These are phyloP conservation scores for Cichladusa arquata DNA, from an alignment of 2,113 vertebrate genomes.

Conservation along the genomic window DNA sequence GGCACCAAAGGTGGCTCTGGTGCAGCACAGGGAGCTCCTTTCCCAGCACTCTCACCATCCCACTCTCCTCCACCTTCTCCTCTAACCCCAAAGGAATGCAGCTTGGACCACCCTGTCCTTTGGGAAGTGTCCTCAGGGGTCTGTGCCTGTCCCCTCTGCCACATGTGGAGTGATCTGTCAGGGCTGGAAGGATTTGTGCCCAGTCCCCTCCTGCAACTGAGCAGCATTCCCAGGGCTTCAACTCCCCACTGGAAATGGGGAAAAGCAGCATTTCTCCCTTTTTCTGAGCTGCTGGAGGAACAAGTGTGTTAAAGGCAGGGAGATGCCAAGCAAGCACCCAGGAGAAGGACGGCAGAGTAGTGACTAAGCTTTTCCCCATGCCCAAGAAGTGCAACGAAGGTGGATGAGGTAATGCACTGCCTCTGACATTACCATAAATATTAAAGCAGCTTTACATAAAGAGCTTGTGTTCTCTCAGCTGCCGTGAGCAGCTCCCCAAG, in stretches of 20 bases:
- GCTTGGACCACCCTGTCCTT: not conserved
- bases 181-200: not conserved
- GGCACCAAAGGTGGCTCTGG: not conserved
- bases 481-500: not conserved
- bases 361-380: conserved; percentile 37
- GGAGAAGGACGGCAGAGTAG: not conserved
- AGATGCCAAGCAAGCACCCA: not conserved
- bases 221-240: not conserved
- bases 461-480: not conserved
- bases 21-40: not conserved
- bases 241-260: not conserved
- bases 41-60: not conserved
- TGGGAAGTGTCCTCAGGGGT: not conserved
- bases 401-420: conserved; percentile 23
- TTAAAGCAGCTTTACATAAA: conserved; percentile 38
- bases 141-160: not conserved
- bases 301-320: fast-evolving
- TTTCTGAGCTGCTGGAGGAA: not conserved
- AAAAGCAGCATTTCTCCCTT: not conserved
- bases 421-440: conserved; percentile 1
- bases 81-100: not conserved
- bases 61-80: not conserved
- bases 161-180: fast-evolving
- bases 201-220: not conserved
- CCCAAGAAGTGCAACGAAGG: not conserved